phyloP scores from a whole-genome alignment of 2,888 invertebrate genomes.

The Sclerodermus sp. region DNA sequence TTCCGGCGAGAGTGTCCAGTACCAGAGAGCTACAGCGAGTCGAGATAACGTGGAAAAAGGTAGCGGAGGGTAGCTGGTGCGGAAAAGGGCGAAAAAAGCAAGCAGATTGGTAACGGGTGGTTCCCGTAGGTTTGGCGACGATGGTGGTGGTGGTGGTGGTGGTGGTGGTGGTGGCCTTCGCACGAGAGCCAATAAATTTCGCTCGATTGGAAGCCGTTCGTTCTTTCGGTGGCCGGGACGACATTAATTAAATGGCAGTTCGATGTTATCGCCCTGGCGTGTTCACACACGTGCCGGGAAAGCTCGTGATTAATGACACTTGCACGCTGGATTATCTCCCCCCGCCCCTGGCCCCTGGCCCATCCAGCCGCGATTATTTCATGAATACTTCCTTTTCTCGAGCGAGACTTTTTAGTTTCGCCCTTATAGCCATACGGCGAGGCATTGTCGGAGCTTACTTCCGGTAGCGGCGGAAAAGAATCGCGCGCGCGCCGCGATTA shows the following conservation, averaged over 20 bases:
- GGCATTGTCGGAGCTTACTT: too few species aligned
- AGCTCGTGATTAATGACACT: constrained; percentile 32
- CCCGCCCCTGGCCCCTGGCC: not conserved
- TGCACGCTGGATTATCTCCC: constrained; percentile 5
- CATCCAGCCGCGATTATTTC: too few species aligned
- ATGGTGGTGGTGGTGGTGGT: too few species aligned
- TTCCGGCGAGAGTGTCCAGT: not conserved
- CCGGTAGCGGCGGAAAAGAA: too few species aligned
- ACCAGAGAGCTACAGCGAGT: constrained; percentile 5
- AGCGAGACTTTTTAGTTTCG: too few species aligned
- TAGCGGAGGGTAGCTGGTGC: not conserved
- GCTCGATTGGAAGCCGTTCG: constrained; percentile 22
- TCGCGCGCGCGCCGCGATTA: too few species aligned
- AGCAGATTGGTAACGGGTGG: too few species aligned
- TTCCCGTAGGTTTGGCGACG: too few species aligned
- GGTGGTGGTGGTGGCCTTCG: constrained; percentile 4
- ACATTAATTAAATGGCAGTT: constrained; percentile 37
- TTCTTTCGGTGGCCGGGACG: constrained; percentile 23
- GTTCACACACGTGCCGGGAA: constrained; percentile 28
- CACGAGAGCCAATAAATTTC: constrained; percentile 26
- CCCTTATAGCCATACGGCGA: too few species aligned
- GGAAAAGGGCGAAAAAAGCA: too few species aligned
- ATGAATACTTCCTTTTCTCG: too few species aligned
- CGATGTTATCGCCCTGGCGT: constrained; percentile 29
- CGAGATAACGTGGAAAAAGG: constrained; percentile 5